A percentile compares a stretch with the other conserved stretches of the same genome.
phyloP scores from a whole-genome alignment of 2,797 vertebrate genomes.

The Intellagama lesueurii region DNA sequence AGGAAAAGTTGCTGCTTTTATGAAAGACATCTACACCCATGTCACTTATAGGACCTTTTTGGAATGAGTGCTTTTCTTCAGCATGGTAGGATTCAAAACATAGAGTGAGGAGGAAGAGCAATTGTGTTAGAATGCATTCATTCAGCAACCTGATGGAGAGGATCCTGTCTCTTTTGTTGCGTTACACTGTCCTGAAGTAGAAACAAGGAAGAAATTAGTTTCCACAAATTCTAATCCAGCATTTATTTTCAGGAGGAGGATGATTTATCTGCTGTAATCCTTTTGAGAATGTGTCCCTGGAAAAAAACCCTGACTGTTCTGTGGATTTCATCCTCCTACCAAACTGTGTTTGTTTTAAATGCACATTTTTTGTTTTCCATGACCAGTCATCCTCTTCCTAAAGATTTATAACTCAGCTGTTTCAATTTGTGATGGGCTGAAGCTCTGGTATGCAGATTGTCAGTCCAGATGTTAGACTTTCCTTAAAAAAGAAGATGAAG shows the following conservation, averaged over 20 bases:
- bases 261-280: slow-evolving; percentile 10
- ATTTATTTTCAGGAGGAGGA: slow-evolving; percentile 26
- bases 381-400: slow-evolving; percentile 56
- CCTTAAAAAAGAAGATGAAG: slow-evolving; percentile 66
- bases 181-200: background rate
- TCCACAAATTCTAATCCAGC: background rate
- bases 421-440: slow-evolving; percentile 70
- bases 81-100: background rate
- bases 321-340: slow-evolving; percentile 45
- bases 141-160: background rate
- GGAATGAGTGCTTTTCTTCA: background rate
- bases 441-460: slow-evolving; percentile 74
- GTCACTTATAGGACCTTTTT: background rate
- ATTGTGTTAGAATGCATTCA: background rate
- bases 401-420: slow-evolving; percentile 74
- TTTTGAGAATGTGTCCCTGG: slow-evolving; percentile 5
- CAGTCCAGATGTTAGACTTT: slow-evolving; percentile 74
- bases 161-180: background rate
- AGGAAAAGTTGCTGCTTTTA: background rate
- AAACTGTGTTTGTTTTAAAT: slow-evolving; percentile 11
- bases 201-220: background rate
- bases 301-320: slow-evolving; percentile 40
- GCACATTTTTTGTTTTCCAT: slow-evolving; percentile 61
- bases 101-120: background rate
- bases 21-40: background rate